Evolutionary conservation across 2,888 invertebrate genomes (phyloP).

Genomic region (Sericinus montela): DNA sequence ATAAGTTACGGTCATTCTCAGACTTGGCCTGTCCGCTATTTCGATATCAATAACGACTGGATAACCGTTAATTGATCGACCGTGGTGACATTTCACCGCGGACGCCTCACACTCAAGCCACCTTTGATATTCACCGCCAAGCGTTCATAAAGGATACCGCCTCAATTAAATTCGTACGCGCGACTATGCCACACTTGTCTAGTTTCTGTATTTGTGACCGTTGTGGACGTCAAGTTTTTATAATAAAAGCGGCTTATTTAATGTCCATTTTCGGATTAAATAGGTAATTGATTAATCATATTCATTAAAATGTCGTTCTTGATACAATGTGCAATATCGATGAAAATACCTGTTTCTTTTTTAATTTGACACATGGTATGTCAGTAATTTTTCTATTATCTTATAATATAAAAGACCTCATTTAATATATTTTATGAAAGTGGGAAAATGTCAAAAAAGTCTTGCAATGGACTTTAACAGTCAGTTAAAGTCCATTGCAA

Average conservation of each 20-base stretch:
- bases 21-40: slow-evolving; percentile 33
- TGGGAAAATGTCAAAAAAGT: no score
- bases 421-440: no score
- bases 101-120: slow-evolving; percentile 58
- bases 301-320: slow-evolving; percentile 23
- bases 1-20: slow-evolving; percentile 51
- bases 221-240: slow-evolving; percentile 40
- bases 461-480: no score
- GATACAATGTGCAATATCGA: background rate
- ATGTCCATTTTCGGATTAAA: slow-evolving; percentile 41
- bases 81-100: slow-evolving; percentile 74
- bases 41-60: slow-evolving; percentile 62
- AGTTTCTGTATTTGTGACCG: slow-evolving; percentile 41
- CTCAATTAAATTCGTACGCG: slow-evolving; percentile 73
- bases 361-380: no score
- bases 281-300: slow-evolving; percentile 32
- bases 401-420: no score
- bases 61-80: slow-evolving; percentile 64
- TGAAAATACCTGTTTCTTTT: no score
- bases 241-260: slow-evolving; percentile 33
- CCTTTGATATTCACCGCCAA: slow-evolving; percentile 57
- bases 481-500: no score
- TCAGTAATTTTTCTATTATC: no score
- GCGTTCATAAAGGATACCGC: slow-evolving; percentile 58
- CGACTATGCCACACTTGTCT: slow-evolving; percentile 72